These are phyloP conservation scores for Vanessa atalanta DNA, from an alignment of 1,140 invertebrate genomes.

Conservation along the genomic window DNA sequence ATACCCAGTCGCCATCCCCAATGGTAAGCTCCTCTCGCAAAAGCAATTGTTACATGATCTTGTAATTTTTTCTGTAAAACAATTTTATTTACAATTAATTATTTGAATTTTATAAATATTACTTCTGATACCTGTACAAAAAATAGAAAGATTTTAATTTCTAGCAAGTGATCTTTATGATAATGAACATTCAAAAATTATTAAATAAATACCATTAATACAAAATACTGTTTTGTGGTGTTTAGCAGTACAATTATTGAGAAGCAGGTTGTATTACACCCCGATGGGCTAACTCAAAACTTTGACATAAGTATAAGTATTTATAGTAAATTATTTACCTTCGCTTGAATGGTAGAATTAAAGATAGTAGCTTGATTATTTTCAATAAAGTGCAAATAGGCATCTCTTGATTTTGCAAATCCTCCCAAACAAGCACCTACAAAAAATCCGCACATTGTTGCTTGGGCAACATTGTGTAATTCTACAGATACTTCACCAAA, in stretches of 20 bases:
- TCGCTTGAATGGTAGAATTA: conserved; percentile 84
- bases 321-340: conserved; percentile 73
- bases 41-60: conserved; percentile 83
- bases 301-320: not conserved
- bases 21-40: conserved; percentile 85
- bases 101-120: not conserved
- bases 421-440: conserved; percentile 84
- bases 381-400: conserved; percentile 86
- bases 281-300: not conserved
- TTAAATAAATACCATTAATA: too few relatives aligned
- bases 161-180: too few relatives aligned
- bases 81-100: conserved; percentile 15
- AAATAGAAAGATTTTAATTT: not conserved
- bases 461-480: conserved; percentile 82
- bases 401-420: conserved; percentile 79
- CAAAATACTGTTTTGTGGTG: too few relatives aligned
- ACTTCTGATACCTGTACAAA: not conserved
- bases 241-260: too few relatives aligned
- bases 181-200: too few relatives aligned
- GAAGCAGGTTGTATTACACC: not conserved
- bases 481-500: conserved; percentile 82
- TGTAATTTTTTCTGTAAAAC: conserved; percentile 83
- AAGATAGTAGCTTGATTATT: conserved; percentile 88
- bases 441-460: conserved; percentile 80
- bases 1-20: conserved; percentile 84